These are phyloP conservation scores for Cremastobaeus sp. DNA, from an alignment of 2,888 invertebrate species.

Conservation along the genomic window DNA sequence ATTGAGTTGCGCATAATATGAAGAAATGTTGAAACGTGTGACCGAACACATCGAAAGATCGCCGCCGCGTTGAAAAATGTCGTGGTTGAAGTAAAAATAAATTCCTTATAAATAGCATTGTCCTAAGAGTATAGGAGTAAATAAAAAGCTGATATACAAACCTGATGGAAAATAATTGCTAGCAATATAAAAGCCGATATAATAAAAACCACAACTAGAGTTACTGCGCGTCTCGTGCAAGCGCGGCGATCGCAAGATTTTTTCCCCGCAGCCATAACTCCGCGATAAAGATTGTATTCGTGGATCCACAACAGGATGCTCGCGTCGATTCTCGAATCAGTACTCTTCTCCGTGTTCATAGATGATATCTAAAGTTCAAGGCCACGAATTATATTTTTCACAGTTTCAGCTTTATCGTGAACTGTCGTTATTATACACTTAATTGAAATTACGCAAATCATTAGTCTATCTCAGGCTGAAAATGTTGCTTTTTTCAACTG, in stretches of 20 bases:
- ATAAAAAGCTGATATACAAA: constrained; percentile 13
- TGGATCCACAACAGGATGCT: constrained; percentile 61
- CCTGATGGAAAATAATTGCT: too few relatives aligned
- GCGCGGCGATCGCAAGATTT: constrained; percentile 37
- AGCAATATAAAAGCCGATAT: constrained; percentile 26
- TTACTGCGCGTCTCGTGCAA: constrained; percentile 21
- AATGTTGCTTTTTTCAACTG: too few relatives aligned
- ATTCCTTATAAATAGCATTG: too few relatives aligned
- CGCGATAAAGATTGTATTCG: constrained; percentile 63
- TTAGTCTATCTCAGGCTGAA: too few relatives aligned
- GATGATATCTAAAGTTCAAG: constrained; percentile 58
- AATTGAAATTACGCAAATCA: neutral
- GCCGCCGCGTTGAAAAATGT: too few relatives aligned
- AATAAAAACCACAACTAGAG: constrained; percentile 36
- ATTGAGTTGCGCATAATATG: too few relatives aligned
- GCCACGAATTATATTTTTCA: constrained; percentile 44
- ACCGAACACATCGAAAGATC: too few relatives aligned
- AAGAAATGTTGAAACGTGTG: too few relatives aligned
- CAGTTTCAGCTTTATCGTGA: constrained; percentile 31
- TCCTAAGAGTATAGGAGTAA: neutral
- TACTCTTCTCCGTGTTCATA: constrained; percentile 11
- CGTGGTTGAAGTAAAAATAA: too few relatives aligned
- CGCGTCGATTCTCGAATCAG: constrained; percentile 39
- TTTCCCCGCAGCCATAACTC: constrained; percentile 45
- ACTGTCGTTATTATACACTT: constrained; percentile 10